These are phyloP conservation scores for Tenthredo notha DNA, from an alignment of 2,888 invertebrate genomes.

Conservation along the genomic window DNA sequence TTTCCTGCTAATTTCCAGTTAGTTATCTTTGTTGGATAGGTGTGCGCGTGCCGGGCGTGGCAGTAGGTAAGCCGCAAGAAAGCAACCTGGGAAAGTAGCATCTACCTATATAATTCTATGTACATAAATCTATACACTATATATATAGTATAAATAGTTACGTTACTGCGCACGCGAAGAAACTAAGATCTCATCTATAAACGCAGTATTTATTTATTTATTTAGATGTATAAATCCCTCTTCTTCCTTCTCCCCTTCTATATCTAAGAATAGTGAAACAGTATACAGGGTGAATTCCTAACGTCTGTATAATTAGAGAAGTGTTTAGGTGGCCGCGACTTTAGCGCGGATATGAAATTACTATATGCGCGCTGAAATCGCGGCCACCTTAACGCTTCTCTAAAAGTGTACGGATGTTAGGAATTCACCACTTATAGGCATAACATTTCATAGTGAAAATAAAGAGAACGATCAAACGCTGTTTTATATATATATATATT, in stretches of 20 bases:
- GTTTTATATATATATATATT: too few relatives aligned
- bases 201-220: neutral
- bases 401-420: too few relatives aligned
- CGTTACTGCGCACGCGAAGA: neutral
- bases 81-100: conserved; percentile 45
- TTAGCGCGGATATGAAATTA: too few relatives aligned
- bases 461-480: neutral
- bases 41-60: conserved; percentile 52
- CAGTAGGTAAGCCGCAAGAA: conserved; percentile 34
- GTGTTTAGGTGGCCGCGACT: too few relatives aligned
- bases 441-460: neutral
- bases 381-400: too few relatives aligned
- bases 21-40: conserved; percentile 33
- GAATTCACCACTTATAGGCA: too few relatives aligned
- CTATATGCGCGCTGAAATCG: too few relatives aligned
- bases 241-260: too few relatives aligned
- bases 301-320: too few relatives aligned
- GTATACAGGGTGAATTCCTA: too few relatives aligned
- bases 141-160: neutral
- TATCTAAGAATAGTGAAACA: neutral
- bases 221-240: neutral
- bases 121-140: conserved; percentile 3
- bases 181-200: neutral
- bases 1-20: conserved; percentile 47
- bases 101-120: neutral